Base-by-base conservation (phyloP, 37 sponge, comb jelly and placozoan genomes). In the Agelas oroides region DNA sequence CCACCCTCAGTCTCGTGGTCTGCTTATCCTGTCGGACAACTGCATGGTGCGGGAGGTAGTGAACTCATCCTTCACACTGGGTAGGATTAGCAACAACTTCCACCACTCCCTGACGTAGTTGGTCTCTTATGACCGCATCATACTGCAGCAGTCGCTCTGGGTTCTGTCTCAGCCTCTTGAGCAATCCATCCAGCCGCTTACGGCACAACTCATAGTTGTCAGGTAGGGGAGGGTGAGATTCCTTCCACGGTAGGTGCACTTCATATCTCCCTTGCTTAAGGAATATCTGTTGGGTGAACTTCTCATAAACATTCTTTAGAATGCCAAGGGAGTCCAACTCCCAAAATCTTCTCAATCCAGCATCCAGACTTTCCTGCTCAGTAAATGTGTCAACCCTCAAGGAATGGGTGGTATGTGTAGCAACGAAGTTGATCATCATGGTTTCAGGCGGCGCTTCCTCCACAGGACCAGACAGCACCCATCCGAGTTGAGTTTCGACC, bases 251-350 rank as follows among this genome's bases (percentile, higher is more conserved):
- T n/a, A n/a, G n/a, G n/a, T n/a, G n/a, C n/a, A n/a, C n/a, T n/a
- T 65, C 79, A 78, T 38, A 40, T n/a, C n/a, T n/a, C n/a, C n/a
- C n/a, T n/a, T n/a, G n/a, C n/a, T n/a, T n/a, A n/a, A n/a, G n/a
- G n/a, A n/a, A n/a, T n/a, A n/a, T n/a, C n/a, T n/a, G 68, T 21
- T 67, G 33, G 17, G 57, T 18, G 39, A 85, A 85, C 36, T 76
- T 54, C 18, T 76, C 77, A 5, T 67, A 20, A 24, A 76, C 77
- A 0, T 39, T 53, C 16, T 34, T 24, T 27, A 2, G 34, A 28
- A 85, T 53, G 70, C 83, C 83, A 18, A 82, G 46, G 0, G 83
- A 71, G 61, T 82, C 83, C 15, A 82, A 28, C 33, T 82, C 83
- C 83, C 71, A 82, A 33, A 82, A 82, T 5, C 19, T 15, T 18